Base-by-base conservation (phyloP, 2,113 vertebrate genomes). In the Ramphastos sulfuratus region DNA sequence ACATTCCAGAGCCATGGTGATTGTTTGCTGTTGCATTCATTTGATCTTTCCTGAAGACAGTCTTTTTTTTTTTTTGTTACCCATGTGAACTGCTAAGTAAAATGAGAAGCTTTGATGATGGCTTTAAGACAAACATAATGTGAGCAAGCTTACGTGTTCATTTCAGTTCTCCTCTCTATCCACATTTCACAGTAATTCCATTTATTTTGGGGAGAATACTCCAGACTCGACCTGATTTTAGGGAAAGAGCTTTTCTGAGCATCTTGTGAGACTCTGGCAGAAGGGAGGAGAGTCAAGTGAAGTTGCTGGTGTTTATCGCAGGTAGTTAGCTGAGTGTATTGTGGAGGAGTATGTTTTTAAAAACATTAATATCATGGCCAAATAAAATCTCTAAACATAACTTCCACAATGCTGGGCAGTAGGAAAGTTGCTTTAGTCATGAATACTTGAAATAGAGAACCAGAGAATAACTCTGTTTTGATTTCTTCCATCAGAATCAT, bases 401-500 rank as follows among this genome's bases (percentile, higher is more conserved):
- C 42, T 10, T 31, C 24, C 1, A 1, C 30, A 50, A 19, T 87
- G n/a, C 23, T 89, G 56, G 52, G 37, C 72, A 73, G 37, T 76
- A 85, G 24, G 21, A 70, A 63, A 63, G 30, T 89, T 85, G 23
- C 42, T 93, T 93, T 69, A 71, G 8, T 85, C 44, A 1, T 80
- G 86, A 77, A 42, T 80, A 54, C 28, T 73, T 21, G 52, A 83
- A 84, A 46, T 6, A 87, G 55, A 71, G 69, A 82, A 82, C 31
- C 42, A 82, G 77, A 93, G 35, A 93, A 91, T 94, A 94, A 92
- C 73, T 31, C 63, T 95, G 33, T 93, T 94, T 89, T 96, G 87
- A 77, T 94, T 95, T 96, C 85, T 96, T 85, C 72, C 91, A 80
- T 96, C 90, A 95, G 94, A 95, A 85, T 85, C 89, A 80, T 85